These are phyloP conservation scores for Drosophila barbarae DNA, from an alignment of 2,888 invertebrate genomes.

Conservation along the genomic window DNA sequence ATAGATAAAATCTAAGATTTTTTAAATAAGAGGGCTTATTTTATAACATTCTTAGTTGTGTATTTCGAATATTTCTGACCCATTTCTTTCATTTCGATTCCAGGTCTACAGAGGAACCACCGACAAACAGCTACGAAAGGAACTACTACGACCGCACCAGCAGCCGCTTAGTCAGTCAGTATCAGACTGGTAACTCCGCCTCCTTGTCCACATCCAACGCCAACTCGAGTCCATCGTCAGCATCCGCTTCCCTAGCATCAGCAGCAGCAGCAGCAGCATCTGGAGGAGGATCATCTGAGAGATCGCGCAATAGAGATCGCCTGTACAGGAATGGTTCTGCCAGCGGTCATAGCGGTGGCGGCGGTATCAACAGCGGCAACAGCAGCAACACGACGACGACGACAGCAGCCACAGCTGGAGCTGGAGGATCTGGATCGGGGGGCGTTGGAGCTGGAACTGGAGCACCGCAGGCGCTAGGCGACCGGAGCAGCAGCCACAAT, in stretches of 20 bases:
- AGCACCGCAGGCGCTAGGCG: constrained; percentile 77
- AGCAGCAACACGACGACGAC: constrained; percentile 44
- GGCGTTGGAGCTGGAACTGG: constrained; percentile 19
- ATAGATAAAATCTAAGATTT: neutral
- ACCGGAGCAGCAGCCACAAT: constrained; percentile 70
- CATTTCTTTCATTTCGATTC: constrained; percentile 28
- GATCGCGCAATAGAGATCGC: constrained; percentile 59
- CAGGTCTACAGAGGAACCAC: constrained; percentile 80
- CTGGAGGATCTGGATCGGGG: constrained; percentile 36
- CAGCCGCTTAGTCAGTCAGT: constrained; percentile 76
- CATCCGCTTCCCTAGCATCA: constrained; percentile 32
- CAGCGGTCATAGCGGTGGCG: constrained; percentile 35
- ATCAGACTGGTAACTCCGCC: constrained; percentile 64
- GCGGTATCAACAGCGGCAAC: constrained; percentile 30
- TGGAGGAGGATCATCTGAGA: constrained; percentile 34
- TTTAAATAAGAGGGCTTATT: neutral
- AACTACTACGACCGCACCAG: constrained; percentile 79
- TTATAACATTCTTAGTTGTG: neutral
- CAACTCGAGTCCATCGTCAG: constrained; percentile 31
- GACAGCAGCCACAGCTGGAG: constrained; percentile 39
- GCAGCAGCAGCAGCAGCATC: constrained; percentile 18
- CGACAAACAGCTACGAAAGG: constrained; percentile 79
- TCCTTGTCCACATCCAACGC: constrained; percentile 27
- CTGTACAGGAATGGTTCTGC: constrained; percentile 63
- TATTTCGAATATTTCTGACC: neutral